Percentiles rank a stretch among this genome's conserved stretches.
Conservation (phyloP, 1,140 invertebrate species). For the Chrysomallon squamiferum region DNA sequence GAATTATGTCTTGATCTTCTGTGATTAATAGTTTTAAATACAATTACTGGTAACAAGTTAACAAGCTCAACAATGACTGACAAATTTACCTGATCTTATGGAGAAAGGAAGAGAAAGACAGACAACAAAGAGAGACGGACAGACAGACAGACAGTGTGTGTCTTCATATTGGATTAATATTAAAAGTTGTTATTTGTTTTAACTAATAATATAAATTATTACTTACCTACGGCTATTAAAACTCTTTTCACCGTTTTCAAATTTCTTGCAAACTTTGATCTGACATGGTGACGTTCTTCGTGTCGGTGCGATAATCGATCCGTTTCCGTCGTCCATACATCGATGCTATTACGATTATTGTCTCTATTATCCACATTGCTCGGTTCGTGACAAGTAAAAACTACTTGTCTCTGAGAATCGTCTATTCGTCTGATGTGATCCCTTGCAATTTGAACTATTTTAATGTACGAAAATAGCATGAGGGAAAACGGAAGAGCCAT, state of each 20-base stretch:
- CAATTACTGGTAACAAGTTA: too few species aligned
- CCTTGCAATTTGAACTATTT: slow-evolving; percentile 26
- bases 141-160: too few species aligned
- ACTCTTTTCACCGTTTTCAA: slow-evolving; percentile 26
- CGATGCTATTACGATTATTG: not conserved
- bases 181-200: too few species aligned
- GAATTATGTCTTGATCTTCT: too few species aligned
- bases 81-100: too few species aligned
- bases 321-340: not conserved
- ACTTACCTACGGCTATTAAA: slow-evolving; percentile 31
- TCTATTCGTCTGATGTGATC: slow-evolving; percentile 20
- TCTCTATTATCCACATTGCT: not conserved
- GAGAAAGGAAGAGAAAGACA: too few species aligned
- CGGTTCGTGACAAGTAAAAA: not conserved
- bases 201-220: not conserved
- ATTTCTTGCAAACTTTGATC: slow-evolving; percentile 12
- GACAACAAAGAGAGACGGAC: too few species aligned
- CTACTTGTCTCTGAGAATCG: not conserved
- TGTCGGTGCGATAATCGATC: too few species aligned
- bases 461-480: slow-evolving; percentile 26
- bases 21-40: too few species aligned
- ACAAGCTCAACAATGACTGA: too few species aligned
- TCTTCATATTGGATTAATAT: too few species aligned
- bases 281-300: not conserved
- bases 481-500: slow-evolving; percentile 18